Conservation (phyloP, 2,797 vertebrate genomes). For the Galago senegalensis region DNA sequence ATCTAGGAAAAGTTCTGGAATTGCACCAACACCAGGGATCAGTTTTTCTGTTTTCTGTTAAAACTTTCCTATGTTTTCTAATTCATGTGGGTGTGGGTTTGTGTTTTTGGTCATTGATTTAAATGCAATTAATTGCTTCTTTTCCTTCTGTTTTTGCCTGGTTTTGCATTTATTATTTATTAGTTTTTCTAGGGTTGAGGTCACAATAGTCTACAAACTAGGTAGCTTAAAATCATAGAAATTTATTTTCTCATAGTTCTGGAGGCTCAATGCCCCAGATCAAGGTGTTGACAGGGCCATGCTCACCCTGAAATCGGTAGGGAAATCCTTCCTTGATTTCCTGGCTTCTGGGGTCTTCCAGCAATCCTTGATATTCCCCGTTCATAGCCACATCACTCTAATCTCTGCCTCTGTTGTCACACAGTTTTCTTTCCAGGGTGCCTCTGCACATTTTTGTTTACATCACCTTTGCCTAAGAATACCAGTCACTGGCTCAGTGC, state of each 20-base stretch:
- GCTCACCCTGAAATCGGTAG: not conserved
- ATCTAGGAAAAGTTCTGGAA: not conserved
- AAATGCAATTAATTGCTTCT: not conserved
- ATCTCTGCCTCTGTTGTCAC: not conserved
- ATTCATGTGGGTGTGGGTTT: not conserved
- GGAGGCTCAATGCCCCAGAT: not conserved
- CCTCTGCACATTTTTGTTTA: not conserved
- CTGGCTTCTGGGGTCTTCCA: not conserved
- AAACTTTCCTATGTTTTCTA: conserved; percentile 36
- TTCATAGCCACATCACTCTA: not conserved
- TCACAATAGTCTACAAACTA: not conserved
- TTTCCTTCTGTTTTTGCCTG: conserved; percentile 7
- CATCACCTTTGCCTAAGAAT: not conserved
- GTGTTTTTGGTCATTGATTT: not conserved
- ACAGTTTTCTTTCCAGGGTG: not conserved
- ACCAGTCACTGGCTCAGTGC: not conserved
- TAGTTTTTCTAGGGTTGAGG: not conserved
- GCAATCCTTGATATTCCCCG: not conserved
- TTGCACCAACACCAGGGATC: not conserved
- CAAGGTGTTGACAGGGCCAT: not conserved
- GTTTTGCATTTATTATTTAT: conserved; percentile 26
- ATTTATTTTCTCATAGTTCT: conserved; percentile 1
- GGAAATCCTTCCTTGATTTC: not conserved
- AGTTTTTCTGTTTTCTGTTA: conserved; percentile 47
- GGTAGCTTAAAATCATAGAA: not conserved